Evolutionary conservation across 2,888 invertebrate genomes (phyloP).

Genomic region (Oscheius sp.): DNA sequence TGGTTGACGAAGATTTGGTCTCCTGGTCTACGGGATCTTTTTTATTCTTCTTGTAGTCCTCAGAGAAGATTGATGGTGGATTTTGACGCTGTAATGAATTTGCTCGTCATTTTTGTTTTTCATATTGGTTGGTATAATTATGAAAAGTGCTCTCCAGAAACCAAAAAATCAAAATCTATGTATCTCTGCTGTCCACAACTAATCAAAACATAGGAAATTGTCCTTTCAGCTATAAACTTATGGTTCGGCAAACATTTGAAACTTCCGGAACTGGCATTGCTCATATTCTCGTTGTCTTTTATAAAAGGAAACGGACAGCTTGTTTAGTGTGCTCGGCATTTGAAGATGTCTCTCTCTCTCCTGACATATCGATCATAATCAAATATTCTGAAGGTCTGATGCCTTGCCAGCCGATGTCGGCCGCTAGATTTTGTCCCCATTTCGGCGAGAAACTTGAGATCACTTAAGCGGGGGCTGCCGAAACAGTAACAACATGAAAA

Average conservation of each 20-base stretch:
- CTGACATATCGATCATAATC: slow-evolving; percentile 16
- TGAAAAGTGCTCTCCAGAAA: background rate
- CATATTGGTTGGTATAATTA: background rate
- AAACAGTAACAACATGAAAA: slow-evolving; percentile 19
- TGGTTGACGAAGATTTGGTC: too few species aligned
- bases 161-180: background rate
- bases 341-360: background rate
- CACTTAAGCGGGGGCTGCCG: slow-evolving; percentile 17
- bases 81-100: background rate
- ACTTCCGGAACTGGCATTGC: background rate
- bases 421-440: slow-evolving; percentile 3
- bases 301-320: background rate
- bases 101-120: background rate
- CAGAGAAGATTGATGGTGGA: background rate
- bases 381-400: slow-evolving; percentile 23
- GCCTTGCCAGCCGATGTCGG: too few species aligned
- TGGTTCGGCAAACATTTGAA: background rate
- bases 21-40: too few species aligned
- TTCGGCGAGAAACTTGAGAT: slow-evolving; percentile 21
- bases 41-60: background rate
- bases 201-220: too few species aligned
- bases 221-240: too few species aligned
- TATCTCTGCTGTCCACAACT: background rate
- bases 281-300: background rate
- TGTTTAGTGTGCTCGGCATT: background rate